Evolutionary conservation across 2,797 vertebrate genomes (phyloP), one percentile per base, ranked within the genome.

Genomic region (Neoniphon sammara): DNA sequence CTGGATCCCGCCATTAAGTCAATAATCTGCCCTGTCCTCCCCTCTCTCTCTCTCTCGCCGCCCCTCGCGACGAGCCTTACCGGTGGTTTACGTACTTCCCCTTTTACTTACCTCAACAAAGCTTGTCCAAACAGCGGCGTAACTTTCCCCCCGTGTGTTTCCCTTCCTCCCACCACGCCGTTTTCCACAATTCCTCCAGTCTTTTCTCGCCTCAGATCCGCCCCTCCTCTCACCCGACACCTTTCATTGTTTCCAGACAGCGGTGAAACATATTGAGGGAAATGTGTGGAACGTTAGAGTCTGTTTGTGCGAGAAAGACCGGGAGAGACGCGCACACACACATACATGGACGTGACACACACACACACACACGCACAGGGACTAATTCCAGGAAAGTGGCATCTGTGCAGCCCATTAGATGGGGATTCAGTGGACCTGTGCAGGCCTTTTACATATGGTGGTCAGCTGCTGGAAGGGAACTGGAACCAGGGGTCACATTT

Each of bases 351-450:
- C 66, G 59, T 56, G n/a, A 66, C 64, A 64, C 52, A 59, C 47
- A 61, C 17, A 62, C 52, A 70, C 57, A 57, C 75, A 39, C 68
- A 65, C 55, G 73, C 62, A 61, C 58, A 52, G 82, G 77, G 84
- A 85, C 73, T 68, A 81, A 77, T 91, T 92, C 90, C 90, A 90
- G 88, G 90, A 92, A 91, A 89, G 88, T 89, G 87, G 88, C 90
- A 90, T 93, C 91, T 93, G 90, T 87, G 87, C 86, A 88, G 88
- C 71, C 85, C 87, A 89, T 93, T 92, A 91, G 81, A 80, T 68
- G 54, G 80, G 49, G 82, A 84, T 84, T 83, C 83, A 82, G 64
- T 60, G 86, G 85, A 85, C 89, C 81, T 85, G 82, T 83, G 82
- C 68, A 52, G 79, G 64, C 79, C 63, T 81, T 87, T 82, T 89